phyloP scores from a whole-genome alignment of 1,140 invertebrate genomes.

The Sinella curviseta region DNA sequence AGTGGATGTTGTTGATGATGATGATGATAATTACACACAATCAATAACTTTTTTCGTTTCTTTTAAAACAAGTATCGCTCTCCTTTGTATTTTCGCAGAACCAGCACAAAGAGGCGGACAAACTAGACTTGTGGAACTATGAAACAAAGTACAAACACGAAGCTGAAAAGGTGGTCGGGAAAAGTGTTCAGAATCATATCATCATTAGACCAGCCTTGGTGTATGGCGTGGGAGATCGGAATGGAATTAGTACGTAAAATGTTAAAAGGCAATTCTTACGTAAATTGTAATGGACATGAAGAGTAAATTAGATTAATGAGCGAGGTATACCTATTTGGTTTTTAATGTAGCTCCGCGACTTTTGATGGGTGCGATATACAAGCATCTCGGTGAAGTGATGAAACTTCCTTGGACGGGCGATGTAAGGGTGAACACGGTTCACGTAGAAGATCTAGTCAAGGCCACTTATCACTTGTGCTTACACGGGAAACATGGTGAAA shows the following conservation, averaged over 20 bases:
- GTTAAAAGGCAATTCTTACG: no score
- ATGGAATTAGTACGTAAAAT: conserved; percentile 69
- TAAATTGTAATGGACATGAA: no score
- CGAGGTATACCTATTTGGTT: background rate
- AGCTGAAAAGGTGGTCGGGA: conserved; percentile 75
- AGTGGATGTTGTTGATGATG: no score
- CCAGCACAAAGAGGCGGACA: conserved; percentile 72
- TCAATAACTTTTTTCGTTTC: no score
- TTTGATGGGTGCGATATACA: conserved; percentile 82
- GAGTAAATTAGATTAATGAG: background rate
- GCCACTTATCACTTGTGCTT: conserved; percentile 71
- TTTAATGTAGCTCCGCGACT: conserved; percentile 70
- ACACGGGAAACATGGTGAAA: conserved; percentile 55
- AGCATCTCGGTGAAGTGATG: conserved; percentile 84
- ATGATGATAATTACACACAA: no score
- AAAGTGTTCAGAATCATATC: conserved; percentile 69
- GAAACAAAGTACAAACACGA: conserved; percentile 79
- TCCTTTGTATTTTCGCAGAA: conserved; percentile 55
- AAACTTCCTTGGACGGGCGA: conserved; percentile 84
- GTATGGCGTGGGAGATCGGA: conserved; percentile 80
- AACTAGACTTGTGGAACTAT: conserved; percentile 77
- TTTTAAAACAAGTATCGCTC: background rate
- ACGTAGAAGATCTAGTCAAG: conserved; percentile 76
- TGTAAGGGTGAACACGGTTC: conserved; percentile 82
- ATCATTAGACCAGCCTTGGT: conserved; percentile 81